A percentile compares a stretch with the other conserved stretches of the same genome.
Conservation (phyloP, 2,888 invertebrate species). For the Diaperis boleti region DNA sequence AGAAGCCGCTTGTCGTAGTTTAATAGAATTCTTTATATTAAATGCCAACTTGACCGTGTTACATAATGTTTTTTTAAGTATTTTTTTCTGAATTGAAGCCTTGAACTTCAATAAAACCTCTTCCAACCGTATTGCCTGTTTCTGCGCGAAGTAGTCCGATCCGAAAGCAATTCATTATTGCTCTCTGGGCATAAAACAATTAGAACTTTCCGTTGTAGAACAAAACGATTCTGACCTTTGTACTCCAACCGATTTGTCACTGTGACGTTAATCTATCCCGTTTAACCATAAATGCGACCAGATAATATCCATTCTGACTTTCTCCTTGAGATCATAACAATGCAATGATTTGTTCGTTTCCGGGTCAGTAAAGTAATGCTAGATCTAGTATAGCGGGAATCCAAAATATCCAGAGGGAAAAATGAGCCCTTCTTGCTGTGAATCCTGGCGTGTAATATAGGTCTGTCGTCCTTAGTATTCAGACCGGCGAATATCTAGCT, state of each 20-base stretch:
- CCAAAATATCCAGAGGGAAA: constrained; percentile 19
- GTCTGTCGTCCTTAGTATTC: constrained; percentile 34
- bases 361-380: constrained; percentile 36
- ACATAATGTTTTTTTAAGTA: no score
- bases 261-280: constrained; percentile 36
- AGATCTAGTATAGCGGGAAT: constrained; percentile 12
- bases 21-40: no score
- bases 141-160: background rate
- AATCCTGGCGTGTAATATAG: constrained; percentile 19
- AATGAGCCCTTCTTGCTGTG: constrained; percentile 17
- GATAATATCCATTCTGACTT: constrained; percentile 35
- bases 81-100: no score
- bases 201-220: constrained; percentile 6
- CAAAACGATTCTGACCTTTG: constrained; percentile 18
- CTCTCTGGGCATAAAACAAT: constrained; percentile 3
- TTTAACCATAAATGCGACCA: constrained; percentile 35
- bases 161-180: background rate
- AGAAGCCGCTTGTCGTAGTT: no score
- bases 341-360: constrained; percentile 45
- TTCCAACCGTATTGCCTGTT: background rate
- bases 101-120: no score
- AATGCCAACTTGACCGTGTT: no score
- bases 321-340: constrained; percentile 46
- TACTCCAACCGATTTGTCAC: constrained; percentile 18
- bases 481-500: constrained; percentile 49